These are phyloP conservation scores for Puntigrus tetrazona DNA, from an alignment of 2,113 vertebrate genomes.

Conservation along the genomic window DNA sequence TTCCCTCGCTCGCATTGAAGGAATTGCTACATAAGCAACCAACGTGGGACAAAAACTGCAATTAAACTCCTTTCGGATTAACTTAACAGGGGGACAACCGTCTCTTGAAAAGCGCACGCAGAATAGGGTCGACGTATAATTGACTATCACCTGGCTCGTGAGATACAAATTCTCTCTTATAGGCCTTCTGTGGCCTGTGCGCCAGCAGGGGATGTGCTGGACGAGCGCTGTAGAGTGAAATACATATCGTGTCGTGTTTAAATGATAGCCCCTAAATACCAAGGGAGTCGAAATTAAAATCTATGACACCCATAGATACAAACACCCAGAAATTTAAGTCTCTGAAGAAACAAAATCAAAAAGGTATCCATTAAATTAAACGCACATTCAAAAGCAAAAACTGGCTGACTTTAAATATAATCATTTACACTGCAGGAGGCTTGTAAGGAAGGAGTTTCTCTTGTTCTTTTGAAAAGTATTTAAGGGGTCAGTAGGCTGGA, in stretches of 20 bases:
- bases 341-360: no score
- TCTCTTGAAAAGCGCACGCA: conserved; percentile 72
- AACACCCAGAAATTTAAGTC: no score
- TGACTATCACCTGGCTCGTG: conserved; percentile 55
- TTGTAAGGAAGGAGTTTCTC: background rate
- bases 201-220: conserved; percentile 31
- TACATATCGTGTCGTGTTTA: conserved; percentile 14
- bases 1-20: conserved; percentile 65
- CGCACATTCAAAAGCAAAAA: background rate
- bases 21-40: conserved; percentile 78
- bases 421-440: background rate
- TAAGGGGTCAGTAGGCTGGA: background rate
- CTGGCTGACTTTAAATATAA: background rate
- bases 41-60: conserved; percentile 82
- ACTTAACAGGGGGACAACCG: conserved; percentile 61
- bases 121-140: conserved; percentile 59
- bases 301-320: no score
- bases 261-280: conserved; percentile 27
- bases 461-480: background rate
- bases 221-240: conserved; percentile 17
- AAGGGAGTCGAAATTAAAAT: background rate
- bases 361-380: no score
- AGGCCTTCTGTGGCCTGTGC: conserved; percentile 68
- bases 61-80: conserved; percentile 82
- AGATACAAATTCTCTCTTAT: conserved; percentile 40